Evolutionary conservation across 2,797 vertebrate species (phyloP), one percentile per base, ranked within the genome.

Genomic region (Bradypodion pumilum): DNA sequence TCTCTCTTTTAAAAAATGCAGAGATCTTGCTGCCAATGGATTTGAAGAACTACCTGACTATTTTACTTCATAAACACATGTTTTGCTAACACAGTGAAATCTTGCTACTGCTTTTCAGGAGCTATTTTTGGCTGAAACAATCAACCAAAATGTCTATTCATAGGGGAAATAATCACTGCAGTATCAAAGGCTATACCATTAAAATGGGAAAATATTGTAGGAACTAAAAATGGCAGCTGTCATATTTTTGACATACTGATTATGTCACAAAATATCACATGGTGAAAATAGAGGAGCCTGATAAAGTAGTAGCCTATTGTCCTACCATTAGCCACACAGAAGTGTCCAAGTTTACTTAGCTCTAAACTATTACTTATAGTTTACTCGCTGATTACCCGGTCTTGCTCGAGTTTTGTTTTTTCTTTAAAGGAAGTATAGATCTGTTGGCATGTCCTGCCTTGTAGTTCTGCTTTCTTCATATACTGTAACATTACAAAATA

Each of bases 81-180:
- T n/a, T 90, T 80, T 21, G 37, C 69, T 59, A 25, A 42, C 60
- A 12, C 0, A 25, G 19, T 74, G 76, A 60, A 37, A 23, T 13
- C 86, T 65, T 63, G 3, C 65, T 59, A 6, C 63, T 2, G 74
- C 84, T 88, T 63, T 15, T 29, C 56, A 52, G 75, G 84, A 37
- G 4, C 46, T 73, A 29, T 56, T 3, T 7, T 74, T 86, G 82
- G 86, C n/a, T 19, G 68, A 3, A 7, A 78, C 83, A 76, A 68
- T 23, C 70, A 80, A 42, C 46, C 12, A 72, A 88, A n/a, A 19
- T 77, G 37, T 80, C 56, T 81, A 44, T 63, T 84, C 59, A 90
- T 65, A 37, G 3, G 27, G 40, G 69, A 6, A 9, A 23, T 42
- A 37, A 29, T 49, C 46, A 63, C 2, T 62, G 1, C 63, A 73